Evolutionary conservation across 2,113 vertebrate genomes (phyloP), one percentile per base, ranked within the genome.

Genomic region (Tenebrosternarchus preto): DNA sequence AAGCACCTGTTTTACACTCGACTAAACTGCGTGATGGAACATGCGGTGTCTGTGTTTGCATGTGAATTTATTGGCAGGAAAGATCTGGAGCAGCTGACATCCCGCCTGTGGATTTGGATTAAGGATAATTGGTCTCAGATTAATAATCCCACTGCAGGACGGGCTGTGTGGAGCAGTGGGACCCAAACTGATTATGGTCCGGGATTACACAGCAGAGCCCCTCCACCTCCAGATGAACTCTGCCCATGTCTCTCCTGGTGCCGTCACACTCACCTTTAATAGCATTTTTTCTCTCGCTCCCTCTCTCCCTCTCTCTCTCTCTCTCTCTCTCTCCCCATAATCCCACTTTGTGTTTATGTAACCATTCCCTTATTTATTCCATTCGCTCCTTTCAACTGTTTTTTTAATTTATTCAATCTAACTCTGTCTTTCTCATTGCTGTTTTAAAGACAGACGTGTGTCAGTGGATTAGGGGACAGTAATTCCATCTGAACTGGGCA

Each of bases 121-220:
- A 79, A 1, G 55, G 68, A 72, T 86, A 86, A 86, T 86, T 86
- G 75, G 69, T 69, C 80, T 67, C 31, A 50, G 85, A 79, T 84
- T 81, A 82, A 86, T 82, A 86, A 86, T 86, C 61, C 61, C 46
- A 36, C 80, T 76, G 50, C 17, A 75, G 6, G 33, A 67, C 60
- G 46, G 68, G 56, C 59, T 19, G 72, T 31, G 60, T 31, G 46
- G 73, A 80, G 61, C 24, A 74, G 55, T 61, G 80, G 56, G 64
- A 83, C 68, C 36, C 78, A 53, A 73, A 68, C 59, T 66, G 77
- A 80, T 84, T 83, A 82, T 80, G 56, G 70, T 7, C 63, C 73
- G 59, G 76, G 79, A 86, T 84, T 84, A 86, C 73, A 81, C 64
- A 73, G 69, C 36, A 66, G 29, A 76, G 31, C 56, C 50, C 24